Evolutionary conservation across 1,140 invertebrate genomes (phyloP).

Genomic region (Coelopa frigida): DNA sequence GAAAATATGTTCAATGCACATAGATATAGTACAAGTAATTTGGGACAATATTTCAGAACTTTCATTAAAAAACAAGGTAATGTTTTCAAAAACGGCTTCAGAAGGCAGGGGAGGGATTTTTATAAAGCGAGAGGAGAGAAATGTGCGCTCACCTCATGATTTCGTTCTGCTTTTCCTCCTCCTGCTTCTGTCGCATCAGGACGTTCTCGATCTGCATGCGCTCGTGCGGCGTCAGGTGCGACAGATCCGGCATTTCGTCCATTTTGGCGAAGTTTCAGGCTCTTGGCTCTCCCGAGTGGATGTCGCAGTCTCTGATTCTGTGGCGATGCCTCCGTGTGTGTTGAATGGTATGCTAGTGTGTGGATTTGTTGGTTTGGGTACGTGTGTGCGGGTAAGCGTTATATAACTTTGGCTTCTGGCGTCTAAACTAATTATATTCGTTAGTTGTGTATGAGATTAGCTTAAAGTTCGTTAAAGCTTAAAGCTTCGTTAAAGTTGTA

Average conservation of each 20-base stretch:
- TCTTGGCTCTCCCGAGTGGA: not conserved
- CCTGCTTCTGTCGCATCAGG: slow-evolving; percentile 90
- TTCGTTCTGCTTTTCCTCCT: slow-evolving; percentile 92
- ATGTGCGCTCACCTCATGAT: slow-evolving; percentile 74
- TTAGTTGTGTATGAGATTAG: too few species aligned
- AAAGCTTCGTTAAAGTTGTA: slow-evolving; percentile 6
- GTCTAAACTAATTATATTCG: too few species aligned
- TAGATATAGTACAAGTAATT: too few species aligned
- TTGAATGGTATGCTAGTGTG: not conserved
- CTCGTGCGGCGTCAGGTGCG: slow-evolving; percentile 95
- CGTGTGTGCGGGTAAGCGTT: too few species aligned
- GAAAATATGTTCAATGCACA: too few species aligned
- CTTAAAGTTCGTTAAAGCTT: slow-evolving; percentile 12
- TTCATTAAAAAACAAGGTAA: too few species aligned
- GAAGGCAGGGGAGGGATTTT: too few species aligned
- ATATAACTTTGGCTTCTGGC: too few species aligned
- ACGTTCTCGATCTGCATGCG: slow-evolving; percentile 95
- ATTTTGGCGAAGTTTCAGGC: slow-evolving; percentile 48
- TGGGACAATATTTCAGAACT: too few species aligned
- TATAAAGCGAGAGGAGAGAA: too few species aligned
- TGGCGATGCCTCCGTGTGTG: not conserved
- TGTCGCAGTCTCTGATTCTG: not conserved
- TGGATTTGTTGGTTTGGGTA: not conserved
- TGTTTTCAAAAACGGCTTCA: too few species aligned
- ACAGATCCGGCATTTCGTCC: slow-evolving; percentile 90